Base-by-base conservation (phyloP, 2,797 vertebrate species). In the Sebastes hubbsi region DNA sequence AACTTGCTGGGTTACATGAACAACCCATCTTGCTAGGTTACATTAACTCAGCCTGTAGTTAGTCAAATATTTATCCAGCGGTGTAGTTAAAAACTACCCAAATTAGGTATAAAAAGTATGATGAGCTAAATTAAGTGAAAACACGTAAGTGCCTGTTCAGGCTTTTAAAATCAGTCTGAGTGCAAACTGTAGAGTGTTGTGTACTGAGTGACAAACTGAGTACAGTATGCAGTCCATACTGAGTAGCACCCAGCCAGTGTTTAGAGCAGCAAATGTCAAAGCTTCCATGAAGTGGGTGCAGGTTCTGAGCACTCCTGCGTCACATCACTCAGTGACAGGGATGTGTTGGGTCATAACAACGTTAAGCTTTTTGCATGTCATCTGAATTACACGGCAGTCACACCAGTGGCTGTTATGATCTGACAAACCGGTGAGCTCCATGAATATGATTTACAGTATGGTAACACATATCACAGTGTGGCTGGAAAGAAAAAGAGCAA, bases 321-420 rank as follows among this genome's bases (percentile, higher is more conserved):
- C 49, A 69, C 49, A 65, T 24, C 59, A 0, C 12, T 34, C 55
- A 52, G 29, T 65, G 42, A 52, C 30, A 75, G 32, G 7, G 27
- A 75, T 46, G 69, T 72, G 29, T 3, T 13, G 14, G 72, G 78
- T 67, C 62, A 22, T 36, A 74, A 38, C n/a, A 61, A 61, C 67
- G 68, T 64, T 34, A 54, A 64, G 80, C 75, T 65, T 78, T 75
- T 29, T 72, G 71, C 55, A 58, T 83, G 78, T 66, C 69, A 81
- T 83, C 69, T 75, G 85, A 87, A 87, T 83, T 73, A 71, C 77
- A 82, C 36, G 80, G 49, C 68, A 67, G 74, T 25, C 55, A 74
- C 82, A 42, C 49, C 5, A 29, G 67, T 20, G 82, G 38, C 72
- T 76, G 59, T n/a, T 80, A 54, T 74, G 76, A 85, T 78, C 65